Conservation (phyloP, 1,140 invertebrate species). For the Pogonognathellus flavescens region DNA sequence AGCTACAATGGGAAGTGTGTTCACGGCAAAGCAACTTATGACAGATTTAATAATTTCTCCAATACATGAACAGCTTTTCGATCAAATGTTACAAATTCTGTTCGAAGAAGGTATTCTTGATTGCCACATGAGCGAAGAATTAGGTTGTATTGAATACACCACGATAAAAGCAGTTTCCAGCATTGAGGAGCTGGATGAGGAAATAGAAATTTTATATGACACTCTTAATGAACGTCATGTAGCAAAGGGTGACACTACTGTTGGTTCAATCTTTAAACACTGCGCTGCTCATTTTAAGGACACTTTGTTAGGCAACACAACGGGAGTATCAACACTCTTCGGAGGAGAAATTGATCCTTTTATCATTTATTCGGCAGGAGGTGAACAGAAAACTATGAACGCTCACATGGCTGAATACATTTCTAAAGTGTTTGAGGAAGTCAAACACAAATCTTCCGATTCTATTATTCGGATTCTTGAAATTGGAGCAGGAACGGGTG, state of each 20-base stretch:
- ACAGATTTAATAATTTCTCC: not conserved
- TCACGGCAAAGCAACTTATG: not conserved
- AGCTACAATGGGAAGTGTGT: not conserved
- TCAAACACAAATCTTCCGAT: not conserved
- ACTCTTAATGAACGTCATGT: too few relatives aligned
- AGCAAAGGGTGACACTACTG: not conserved
- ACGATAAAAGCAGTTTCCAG: too few relatives aligned
- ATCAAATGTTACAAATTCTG: not conserved
- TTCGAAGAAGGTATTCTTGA: not conserved
- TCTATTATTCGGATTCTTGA: constrained; percentile 49
- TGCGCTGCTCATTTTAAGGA: not conserved
- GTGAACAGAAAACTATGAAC: not conserved
- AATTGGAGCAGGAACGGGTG: constrained; percentile 57
- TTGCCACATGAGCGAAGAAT: too few relatives aligned
- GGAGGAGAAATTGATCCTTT: not conserved
- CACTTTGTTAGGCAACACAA: not conserved
- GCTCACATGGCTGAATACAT: not conserved
- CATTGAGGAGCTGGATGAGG: too few relatives aligned
- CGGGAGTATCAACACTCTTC: not conserved
- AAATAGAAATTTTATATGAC: too few relatives aligned
- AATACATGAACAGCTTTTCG: not conserved
- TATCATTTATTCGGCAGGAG: not conserved
- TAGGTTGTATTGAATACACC: too few relatives aligned
- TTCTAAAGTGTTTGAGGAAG: not conserved
- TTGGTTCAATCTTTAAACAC: not conserved